phyloP scores from a whole-genome alignment of 2,797 vertebrate species.

The Cygnus olor region DNA sequence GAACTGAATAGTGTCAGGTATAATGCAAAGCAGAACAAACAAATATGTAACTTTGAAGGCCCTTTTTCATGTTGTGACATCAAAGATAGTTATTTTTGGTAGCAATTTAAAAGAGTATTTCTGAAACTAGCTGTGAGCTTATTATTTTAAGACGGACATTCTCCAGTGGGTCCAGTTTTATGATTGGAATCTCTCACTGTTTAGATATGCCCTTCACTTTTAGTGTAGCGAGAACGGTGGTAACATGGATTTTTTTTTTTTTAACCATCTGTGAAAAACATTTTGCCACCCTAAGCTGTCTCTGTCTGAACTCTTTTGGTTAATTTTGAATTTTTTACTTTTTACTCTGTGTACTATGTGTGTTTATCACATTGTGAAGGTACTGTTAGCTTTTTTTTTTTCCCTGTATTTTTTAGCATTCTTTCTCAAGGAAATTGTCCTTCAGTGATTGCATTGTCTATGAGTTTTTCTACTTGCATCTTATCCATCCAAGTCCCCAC shows the following conservation, averaged over 20 bases:
- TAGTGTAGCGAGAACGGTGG: no score
- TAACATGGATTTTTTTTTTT: neutral
- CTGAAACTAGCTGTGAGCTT: neutral
- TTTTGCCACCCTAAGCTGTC: neutral
- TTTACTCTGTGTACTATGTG: neutral
- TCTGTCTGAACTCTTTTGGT: neutral
- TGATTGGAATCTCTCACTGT: neutral
- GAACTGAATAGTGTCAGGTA: neutral
- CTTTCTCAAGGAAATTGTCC: neutral
- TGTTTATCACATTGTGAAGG: neutral
- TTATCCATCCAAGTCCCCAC: neutral
- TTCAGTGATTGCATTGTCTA: neutral
- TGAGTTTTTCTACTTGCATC: neutral
- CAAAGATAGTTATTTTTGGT: neutral
- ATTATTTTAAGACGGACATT: neutral
- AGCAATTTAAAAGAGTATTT: neutral
- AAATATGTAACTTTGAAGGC: neutral
- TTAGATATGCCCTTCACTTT: neutral
- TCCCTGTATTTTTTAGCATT: neutral
- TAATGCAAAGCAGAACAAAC: neutral
- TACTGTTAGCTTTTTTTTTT: neutral
- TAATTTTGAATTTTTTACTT: neutral
- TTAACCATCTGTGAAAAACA: neutral
- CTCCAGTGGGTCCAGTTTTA: neutral
- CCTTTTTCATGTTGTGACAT: neutral